Evolutionary conservation across 2,797 vertebrate genomes (phyloP).

Genomic region (Enteromius radiatus): DNA sequence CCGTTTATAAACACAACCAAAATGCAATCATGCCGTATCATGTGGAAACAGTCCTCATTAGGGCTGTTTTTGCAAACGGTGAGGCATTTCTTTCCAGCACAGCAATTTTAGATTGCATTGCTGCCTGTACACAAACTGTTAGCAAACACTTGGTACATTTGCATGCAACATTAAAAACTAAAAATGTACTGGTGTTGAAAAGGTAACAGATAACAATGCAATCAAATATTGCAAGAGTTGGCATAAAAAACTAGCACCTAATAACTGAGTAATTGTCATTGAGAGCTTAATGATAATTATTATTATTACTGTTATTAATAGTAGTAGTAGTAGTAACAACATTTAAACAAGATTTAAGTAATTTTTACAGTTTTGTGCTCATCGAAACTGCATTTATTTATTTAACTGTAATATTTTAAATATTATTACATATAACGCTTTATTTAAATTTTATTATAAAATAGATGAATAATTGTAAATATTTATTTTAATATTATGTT

Average conservation of each 20-base stretch:
- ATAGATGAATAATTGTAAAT: not conserved
- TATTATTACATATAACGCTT: not conserved
- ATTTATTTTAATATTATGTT: not conserved
- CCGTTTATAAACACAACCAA: conserved; percentile 33
- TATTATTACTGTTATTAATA: not conserved
- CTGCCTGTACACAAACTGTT: conserved; percentile 10
- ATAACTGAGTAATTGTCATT: not conserved
- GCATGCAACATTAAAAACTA: not conserved
- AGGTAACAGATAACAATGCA: not conserved
- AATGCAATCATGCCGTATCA: conserved; percentile 27
- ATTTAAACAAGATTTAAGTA: too few species aligned
- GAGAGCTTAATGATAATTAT: not conserved
- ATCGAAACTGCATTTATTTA: not conserved
- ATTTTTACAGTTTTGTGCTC: not conserved
- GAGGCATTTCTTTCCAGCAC: conserved; percentile 40
- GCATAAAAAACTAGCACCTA: not conserved
- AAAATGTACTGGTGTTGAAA: not conserved
- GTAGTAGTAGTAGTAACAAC: too few species aligned
- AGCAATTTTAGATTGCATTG: not conserved
- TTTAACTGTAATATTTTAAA: not conserved
- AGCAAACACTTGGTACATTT: not conserved
- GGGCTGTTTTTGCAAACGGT: conserved; percentile 5
- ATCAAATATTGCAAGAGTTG: not conserved
- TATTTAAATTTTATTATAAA: not conserved
- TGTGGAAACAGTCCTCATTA: conserved; percentile 29